These are phyloP conservation scores for Pangasius macronema DNA, from an alignment of 2,797 vertebrate species.

Conservation along the genomic window DNA sequence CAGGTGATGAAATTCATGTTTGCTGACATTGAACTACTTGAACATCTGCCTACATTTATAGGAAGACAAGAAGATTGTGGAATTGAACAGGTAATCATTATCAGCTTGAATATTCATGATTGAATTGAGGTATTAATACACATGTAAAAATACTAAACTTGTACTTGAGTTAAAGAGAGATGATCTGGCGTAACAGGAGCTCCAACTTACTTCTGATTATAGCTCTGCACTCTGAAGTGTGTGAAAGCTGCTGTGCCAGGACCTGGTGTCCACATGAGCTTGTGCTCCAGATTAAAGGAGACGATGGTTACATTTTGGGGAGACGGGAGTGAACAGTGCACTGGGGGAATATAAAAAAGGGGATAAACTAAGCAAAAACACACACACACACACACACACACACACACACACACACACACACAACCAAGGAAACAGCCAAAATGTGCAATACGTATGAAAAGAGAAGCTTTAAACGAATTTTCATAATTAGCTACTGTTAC, in stretches of 20 bases:
- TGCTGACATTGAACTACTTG: background rate
- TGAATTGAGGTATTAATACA: background rate
- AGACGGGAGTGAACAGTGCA: conserved; percentile 47
- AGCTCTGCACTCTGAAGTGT: conserved; percentile 59
- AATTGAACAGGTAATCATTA: background rate
- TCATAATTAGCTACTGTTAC: too few relatives aligned
- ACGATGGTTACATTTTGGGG: conserved; percentile 65
- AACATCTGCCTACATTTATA: background rate
- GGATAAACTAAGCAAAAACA: background rate
- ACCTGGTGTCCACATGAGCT: conserved; percentile 63
- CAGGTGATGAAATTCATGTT: background rate
- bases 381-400: background rate
- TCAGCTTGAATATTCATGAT: background rate
- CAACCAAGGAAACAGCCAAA: background rate
- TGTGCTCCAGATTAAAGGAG: conserved; percentile 70
- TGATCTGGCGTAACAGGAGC: background rate
- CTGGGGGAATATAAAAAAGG: background rate
- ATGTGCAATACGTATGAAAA: background rate
- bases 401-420: background rate
- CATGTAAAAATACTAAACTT: background rate
- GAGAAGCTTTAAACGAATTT: background rate
- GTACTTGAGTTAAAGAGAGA: background rate
- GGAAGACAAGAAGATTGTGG: background rate
- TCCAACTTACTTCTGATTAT: conserved; percentile 53
- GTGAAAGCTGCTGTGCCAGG: conserved; percentile 37